Conservation (phyloP, 2,797 vertebrate species). For the Dryobates pubescens region DNA sequence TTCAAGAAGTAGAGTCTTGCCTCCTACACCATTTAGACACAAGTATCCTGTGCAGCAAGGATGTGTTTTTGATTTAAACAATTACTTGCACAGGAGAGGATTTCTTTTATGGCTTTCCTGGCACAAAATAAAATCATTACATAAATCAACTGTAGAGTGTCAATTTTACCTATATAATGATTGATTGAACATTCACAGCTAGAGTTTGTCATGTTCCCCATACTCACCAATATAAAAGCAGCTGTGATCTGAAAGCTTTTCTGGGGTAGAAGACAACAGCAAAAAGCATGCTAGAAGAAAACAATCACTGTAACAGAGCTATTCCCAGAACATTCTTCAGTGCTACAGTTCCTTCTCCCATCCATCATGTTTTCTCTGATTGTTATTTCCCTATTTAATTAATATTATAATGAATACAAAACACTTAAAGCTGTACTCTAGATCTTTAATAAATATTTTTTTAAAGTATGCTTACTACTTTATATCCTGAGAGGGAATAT, state of each 20-base stretch:
- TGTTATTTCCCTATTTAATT: slow-evolving; percentile 24
- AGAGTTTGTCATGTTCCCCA: slow-evolving; percentile 50
- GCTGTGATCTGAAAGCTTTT: slow-evolving; percentile 68
- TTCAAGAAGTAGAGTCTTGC: slow-evolving; percentile 1
- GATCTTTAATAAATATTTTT: too few relatives aligned
- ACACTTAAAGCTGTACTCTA: not conserved
- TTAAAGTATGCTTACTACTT: not conserved
- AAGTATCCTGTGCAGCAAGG: not conserved
- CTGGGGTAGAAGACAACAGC: slow-evolving; percentile 44
- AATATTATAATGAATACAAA: not conserved
- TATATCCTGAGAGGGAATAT: not conserved
- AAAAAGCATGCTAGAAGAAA: slow-evolving; percentile 39
- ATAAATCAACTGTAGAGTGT: slow-evolving; percentile 44
- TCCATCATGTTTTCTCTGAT: not conserved
- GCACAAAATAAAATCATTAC: slow-evolving; percentile 44
- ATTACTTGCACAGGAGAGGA: slow-evolving; percentile 33
- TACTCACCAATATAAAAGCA: slow-evolving; percentile 62
- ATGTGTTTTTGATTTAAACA: slow-evolving; percentile 30
- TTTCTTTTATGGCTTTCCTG: not conserved
- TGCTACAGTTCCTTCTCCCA: not conserved
- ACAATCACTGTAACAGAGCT: slow-evolving; percentile 41
- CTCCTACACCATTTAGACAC: slow-evolving; percentile 48
- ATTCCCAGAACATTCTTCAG: slow-evolving; percentile 22
- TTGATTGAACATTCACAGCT: slow-evolving; percentile 47
- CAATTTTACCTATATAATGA: slow-evolving; percentile 61